Conservation (phyloP, 2,888 invertebrate species). For the Pyrgus malvae region DNA sequence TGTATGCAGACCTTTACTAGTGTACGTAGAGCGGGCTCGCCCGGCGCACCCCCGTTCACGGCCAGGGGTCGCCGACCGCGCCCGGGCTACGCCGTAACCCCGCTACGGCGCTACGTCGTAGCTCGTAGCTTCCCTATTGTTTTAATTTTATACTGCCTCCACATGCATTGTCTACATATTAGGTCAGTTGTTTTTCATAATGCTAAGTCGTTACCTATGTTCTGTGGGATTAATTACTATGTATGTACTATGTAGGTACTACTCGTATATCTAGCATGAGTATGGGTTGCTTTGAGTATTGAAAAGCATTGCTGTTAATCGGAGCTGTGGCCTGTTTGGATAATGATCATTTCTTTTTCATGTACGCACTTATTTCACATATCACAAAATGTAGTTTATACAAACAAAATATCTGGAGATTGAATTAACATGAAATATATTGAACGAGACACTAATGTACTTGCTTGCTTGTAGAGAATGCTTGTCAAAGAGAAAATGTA, state of each 20-base stretch:
- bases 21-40: slow-evolving; percentile 45
- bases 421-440: too few relatives aligned
- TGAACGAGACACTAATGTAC: too few relatives aligned
- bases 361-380: too few relatives aligned
- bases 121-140: slow-evolving; percentile 71
- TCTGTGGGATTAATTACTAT: not conserved
- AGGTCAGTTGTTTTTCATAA: slow-evolving; percentile 49
- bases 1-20: slow-evolving; percentile 34
- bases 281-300: not conserved
- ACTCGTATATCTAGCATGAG: not conserved
- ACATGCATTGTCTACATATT: slow-evolving; percentile 52
- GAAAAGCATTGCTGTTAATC: too few relatives aligned
- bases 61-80: slow-evolving; percentile 81
- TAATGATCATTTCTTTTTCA: too few relatives aligned
- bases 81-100: slow-evolving; percentile 75
- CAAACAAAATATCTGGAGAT: too few relatives aligned
- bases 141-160: slow-evolving; percentile 47
- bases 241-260: not conserved
- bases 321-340: too few relatives aligned
- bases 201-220: not conserved
- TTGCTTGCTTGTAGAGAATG: too few relatives aligned
- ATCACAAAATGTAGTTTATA: too few relatives aligned
- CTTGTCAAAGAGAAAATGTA: too few relatives aligned
- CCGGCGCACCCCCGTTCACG: slow-evolving; percentile 76
- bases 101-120: slow-evolving; percentile 69